Evolutionary conservation across 2,113 vertebrate genomes (phyloP), one percentile per base, ranked within the genome.

Genomic region (Pteronura brasiliensis): DNA sequence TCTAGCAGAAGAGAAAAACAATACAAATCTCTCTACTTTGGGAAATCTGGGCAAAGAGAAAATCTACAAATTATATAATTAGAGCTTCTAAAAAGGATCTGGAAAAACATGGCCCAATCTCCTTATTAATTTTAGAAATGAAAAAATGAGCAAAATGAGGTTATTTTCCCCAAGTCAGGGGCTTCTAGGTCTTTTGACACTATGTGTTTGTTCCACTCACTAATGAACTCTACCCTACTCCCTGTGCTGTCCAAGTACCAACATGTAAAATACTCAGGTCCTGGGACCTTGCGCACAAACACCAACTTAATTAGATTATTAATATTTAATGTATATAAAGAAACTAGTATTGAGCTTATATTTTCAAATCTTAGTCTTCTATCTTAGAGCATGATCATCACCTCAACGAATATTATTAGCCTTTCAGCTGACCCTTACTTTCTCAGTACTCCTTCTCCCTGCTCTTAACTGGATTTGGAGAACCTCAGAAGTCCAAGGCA

Each of bases 131-230:
- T 49, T 77, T 47, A 93, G 85, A 61, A 76, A 86, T 13, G 10
- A 81, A 87, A 31, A 74, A 63, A 81, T 25, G 0, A 49, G 55
- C 65, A 93, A 18, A 55, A n/a, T 47, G n/a, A 61, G 71, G n/a
- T 63, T 12, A 36, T 44, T 44, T 59, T 7, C 57, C 57, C 36
- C 7, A 21, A 39, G n/a, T 77, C 15, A n/a, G 67, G 77, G 55
- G 4, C 55, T 8, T 71, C 8, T 14, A 7, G 63, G 52, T 9
- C 49, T 71, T 52, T 23, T 34, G 47, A 29, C 34, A 27, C 42
- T 4, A 1, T 0, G 14, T 3, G 3, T 2, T 57, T 27, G 8
- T 3, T 25, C 36, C 11, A 18, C 36, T 82, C 21, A 20, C 7
- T 42, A 13, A 12, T 4, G 0, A 23, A 1, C 80, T 55, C 23